phyloP scores from a whole-genome alignment of 2,797 vertebrate species.

The Darevskia nairensis region DNA sequence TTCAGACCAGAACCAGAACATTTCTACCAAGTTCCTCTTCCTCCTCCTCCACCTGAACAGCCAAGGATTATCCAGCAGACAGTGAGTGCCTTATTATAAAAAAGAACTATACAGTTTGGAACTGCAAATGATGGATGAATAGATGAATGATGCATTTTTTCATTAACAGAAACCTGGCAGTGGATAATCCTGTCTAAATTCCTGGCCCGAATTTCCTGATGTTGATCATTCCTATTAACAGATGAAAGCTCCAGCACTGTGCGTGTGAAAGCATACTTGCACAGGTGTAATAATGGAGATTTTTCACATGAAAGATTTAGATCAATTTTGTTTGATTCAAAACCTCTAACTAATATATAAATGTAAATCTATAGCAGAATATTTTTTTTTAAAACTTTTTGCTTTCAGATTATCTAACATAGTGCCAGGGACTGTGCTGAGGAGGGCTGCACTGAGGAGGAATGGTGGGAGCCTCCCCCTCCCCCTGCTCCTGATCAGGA shows the following conservation, averaged over 20 bases:
- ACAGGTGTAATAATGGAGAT: too few species aligned
- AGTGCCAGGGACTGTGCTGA: too few species aligned
- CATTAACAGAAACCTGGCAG: not conserved
- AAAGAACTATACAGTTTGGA: not conserved
- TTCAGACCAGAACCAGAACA: constrained; percentile 24
- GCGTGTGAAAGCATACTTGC: not conserved
- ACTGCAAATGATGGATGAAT: not conserved
- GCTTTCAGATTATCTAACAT: too few species aligned
- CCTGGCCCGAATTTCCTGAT: too few species aligned
- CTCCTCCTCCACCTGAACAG: constrained; percentile 64
- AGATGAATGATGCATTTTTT: not conserved
- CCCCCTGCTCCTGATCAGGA: too few species aligned
- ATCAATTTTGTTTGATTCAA: too few species aligned
- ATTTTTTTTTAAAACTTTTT: too few species aligned
- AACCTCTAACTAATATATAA: too few species aligned
- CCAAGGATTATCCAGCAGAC: constrained; percentile 83
- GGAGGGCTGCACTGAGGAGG: too few species aligned
- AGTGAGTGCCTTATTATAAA: constrained; percentile 59
- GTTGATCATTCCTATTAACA: not conserved
- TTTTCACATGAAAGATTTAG: too few species aligned
- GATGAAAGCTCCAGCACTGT: not conserved
- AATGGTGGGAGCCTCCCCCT: too few species aligned
- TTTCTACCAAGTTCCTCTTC: constrained; percentile 68
- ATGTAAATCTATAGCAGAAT: too few species aligned
- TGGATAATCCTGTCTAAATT: not conserved